Base-by-base conservation (phyloP, 2,797 vertebrate genomes). In the Hypotaenidia okinawae region DNA sequence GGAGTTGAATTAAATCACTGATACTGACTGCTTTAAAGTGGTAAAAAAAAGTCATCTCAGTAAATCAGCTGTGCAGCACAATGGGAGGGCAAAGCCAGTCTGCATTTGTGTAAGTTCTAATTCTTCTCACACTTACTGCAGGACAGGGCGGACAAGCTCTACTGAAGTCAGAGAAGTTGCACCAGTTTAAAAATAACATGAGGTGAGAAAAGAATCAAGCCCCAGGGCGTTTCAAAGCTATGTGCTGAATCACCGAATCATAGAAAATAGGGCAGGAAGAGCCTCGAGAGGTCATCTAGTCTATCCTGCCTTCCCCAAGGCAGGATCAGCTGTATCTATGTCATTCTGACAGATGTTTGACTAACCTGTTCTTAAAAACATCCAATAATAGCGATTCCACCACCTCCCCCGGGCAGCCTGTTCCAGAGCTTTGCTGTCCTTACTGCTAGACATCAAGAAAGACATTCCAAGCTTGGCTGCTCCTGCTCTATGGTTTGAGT, bases 151-250 rank as follows among this genome's bases (percentile, higher is more conserved):
- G 37, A 89, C 91, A 89, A 89, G 73, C 79, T 93, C 58, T 58
- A 7, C 87, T 80, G 75, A 96, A 91, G 84, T 80, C 91, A 92
- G 55, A 83, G 57, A 92, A 93, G 79, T 91, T 96, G 69, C 76
- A 92, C 72, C 58, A 92, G 79, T 94, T 93, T 96, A 97, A 96
- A 96, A 92, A 91, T 96, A 97, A 77, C 79, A 84, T 15, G 75
- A 94, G 58, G 41, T 91, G 84, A 96, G 87, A 94, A 94, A 89
- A 87, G 87, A 93, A 86, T 78, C 68, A 78, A 96, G 89, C 94
- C 94, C 89, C 85, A 28, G 87, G 89, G 82, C 69, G 35, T 94
- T 96, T 94, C 66, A 93, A 75, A 96, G 79, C 75, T 94, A 73
- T 90, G 72, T 95, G 94, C 92, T 94, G 94, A 96, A 91, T 96